Base-by-base conservation (phyloP, 2,888 invertebrate genomes). In the Drosophila infuscata region DNA sequence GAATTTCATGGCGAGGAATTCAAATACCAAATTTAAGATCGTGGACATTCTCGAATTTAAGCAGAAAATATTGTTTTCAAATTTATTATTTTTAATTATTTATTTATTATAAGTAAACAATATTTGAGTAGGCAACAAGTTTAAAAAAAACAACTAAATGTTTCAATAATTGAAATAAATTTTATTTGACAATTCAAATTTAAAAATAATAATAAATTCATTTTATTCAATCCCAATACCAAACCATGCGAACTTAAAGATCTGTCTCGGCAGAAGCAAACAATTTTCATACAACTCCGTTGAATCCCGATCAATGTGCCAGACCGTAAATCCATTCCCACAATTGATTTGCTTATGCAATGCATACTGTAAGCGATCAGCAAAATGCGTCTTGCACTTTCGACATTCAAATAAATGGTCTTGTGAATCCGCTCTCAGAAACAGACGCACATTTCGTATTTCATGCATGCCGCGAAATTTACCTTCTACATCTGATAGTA, bases 181-280 rank as follows among this genome's bases (percentile, higher is more conserved):
- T 25, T 46, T 15, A 41, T 41, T n/a, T 41, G 41, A n/a, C 9
- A 9, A 41, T n/a, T 41, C 8, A 41, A 41, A n/a, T n/a, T n/a
- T n/a, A 9, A 29, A 29, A 49, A 17, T 17, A 29, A 3, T 17
- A 17, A 48, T n/a, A 30, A 17, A 38, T 52, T 15, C 7, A 8
- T n/a, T 5, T 61, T 51, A 25, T 60, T 58, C 25, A 15, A 36
- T 35, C 2, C 61, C 73, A 41, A 84, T 65, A 0, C 82, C 84
- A 69, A 72, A 72, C 88, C 88, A 84, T 3, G 80, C 63, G 29
- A 54, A 76, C 30, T 92, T 87, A 3, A 84, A 80, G 38, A 71
- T 74, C 8, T 71, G 25, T 11, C 53, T 73, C 0, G 86, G 86
- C 25, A 89, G 60, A 46, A 96, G 95, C 95, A 97, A n/a, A 30